phyloP scores from a whole-genome alignment of 2,888 invertebrate genomes.

The Ferdinandea cuprea region DNA sequence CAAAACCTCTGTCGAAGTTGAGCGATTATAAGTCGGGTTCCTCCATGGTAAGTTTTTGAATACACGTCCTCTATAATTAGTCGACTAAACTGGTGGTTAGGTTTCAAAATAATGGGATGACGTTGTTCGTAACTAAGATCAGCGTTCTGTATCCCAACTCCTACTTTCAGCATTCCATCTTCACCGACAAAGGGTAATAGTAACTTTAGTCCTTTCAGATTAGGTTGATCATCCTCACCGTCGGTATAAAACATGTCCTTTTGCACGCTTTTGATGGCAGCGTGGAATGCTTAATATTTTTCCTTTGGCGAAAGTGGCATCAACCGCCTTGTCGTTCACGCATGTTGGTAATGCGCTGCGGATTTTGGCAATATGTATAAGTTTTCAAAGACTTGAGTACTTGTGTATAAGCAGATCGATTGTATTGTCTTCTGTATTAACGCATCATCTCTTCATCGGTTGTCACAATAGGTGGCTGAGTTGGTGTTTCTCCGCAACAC shows the following conservation, averaged over 20 bases:
- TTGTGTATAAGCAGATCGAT: too few species aligned
- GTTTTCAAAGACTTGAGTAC: neutral
- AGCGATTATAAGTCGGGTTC: too few species aligned
- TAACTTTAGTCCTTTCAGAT: constrained; percentile 4
- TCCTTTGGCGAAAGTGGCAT: constrained; percentile 9
- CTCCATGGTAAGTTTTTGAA: too few species aligned
- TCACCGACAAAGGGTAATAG: too few species aligned
- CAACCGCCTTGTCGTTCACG: neutral
- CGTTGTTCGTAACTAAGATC: too few species aligned
- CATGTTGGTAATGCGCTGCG: neutral
- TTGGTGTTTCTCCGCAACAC: constrained; percentile 52
- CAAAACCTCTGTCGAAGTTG: too few species aligned
- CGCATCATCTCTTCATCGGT: constrained; percentile 5
- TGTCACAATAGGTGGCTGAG: neutral
- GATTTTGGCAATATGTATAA: neutral
- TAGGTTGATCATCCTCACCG: constrained; percentile 5
- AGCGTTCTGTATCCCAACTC: constrained; percentile 22
- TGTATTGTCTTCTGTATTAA: neutral
- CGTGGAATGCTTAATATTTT: neutral
- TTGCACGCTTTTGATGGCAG: neutral
- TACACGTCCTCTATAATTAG: too few species aligned
- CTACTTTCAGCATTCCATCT: constrained; percentile 15
- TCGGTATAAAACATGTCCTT: neutral
- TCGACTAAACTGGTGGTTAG: too few species aligned
- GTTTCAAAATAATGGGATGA: too few species aligned